Evolutionary conservation across 2,888 invertebrate genomes (phyloP), one percentile per base, ranked within the genome.

Genomic region (Yponomeuta sedellus): DNA sequence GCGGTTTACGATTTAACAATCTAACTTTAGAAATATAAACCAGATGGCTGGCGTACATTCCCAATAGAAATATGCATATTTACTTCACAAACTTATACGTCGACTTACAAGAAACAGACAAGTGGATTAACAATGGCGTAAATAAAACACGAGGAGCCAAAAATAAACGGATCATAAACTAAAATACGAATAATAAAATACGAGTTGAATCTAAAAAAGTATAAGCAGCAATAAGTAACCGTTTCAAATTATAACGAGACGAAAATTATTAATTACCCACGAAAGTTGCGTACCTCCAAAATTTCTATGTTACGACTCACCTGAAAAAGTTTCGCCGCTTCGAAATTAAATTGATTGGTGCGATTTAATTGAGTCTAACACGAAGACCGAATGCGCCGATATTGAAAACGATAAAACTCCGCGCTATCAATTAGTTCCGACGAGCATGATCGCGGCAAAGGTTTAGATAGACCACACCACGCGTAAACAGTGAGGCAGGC

Each of bases 11-110:
- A 88, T 88, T 88, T 86, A 85, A 86, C 85, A 87, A 85, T 88
- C 90, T 91, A 91, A 91, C 86, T 90, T 89, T 91, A 91, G 90
- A 88, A 78, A 88, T 87, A 85, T 83, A 86, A 87, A 84, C 90
- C 90, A 91, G 90, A 91, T 91, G 90, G 89, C 91, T 82, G 78
- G 82, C 85, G 81, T 83, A 80, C 81, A 83, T 61, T 65, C 81
- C 87, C 83, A 80, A 83, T 84, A 83, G 80, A 84, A 84, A 84
- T 85, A 84, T 86, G 82, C 76, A 69, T 81, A 79, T 74, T 81
- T 74, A 78, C 78, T 79, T 80, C 77, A 77, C 73, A 74, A 73
- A 75, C 73, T 62, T 62, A 34, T 62, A 39, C 62, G 62, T 12
- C 39, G 62, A 39, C 62, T 62, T 62, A 62, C 62, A 19, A 62